Evolutionary conservation across 2,113 vertebrate species (phyloP), one percentile per base, ranked within the genome.

Genomic region (Grammatotria lemairii): DNA sequence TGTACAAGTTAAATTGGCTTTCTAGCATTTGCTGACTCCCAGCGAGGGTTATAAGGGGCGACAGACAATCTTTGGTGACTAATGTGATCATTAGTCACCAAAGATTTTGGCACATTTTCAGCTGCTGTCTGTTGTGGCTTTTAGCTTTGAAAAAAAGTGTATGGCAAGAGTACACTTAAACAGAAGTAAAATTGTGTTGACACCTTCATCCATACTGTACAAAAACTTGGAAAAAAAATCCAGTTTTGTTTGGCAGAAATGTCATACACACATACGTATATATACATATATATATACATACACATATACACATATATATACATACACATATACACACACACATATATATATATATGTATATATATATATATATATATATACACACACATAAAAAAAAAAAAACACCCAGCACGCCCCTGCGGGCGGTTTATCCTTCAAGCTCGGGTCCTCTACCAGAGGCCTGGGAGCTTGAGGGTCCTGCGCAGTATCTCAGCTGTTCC

Each of bases 51-150:
- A 90, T 82, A 79, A 75, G 81, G 63, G 78, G 60, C 83, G 86
- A 85, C 85, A 86, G 85, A 85, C 88, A 90, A 84, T 33, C 83
- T 87, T n/a, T n/a, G n/a, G n/a, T n/a, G n/a, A 92, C 81, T 65
- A 79, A 85, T 81, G 31, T 55, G 51, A 70, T 92, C 88, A 93
- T 91, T 91, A 92, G 80, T 83, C 9, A 80, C 80, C 47, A 78
- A 91, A 84, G 85, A 82, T 60, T 85, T 81, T 89, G 83, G 68
- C 68, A 87, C 75, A 82, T 89, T 89, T 84, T 80, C 58, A 87
- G 58, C 26, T n/a, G n/a, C 45, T 33, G 45, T 55, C n/a, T 54
- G 23, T 26, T 78, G 83, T 51, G 4, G 73, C 38, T 88, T 83
- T 84, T 28, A 88, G 83, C 70, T 82, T 38, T 53, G 51, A 58